Percentiles rank a stretch among this genome's conserved stretches.
Conservation (phyloP, 1,140 invertebrate species). For the Physella acuta region DNA sequence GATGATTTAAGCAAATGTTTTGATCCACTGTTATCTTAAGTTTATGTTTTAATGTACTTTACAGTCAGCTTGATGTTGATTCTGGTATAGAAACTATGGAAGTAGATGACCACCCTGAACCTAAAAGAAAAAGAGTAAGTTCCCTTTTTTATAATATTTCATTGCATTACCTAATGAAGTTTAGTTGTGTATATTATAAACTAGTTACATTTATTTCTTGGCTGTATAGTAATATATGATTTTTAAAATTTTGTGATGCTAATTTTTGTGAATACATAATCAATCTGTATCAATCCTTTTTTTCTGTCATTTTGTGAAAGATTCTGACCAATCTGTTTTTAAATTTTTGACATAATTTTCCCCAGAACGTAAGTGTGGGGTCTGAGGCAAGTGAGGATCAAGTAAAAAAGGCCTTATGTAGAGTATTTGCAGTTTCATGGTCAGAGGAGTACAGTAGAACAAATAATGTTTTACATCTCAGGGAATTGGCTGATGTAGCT, state of each 20-base stretch:
- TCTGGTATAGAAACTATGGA: constrained; percentile 78
- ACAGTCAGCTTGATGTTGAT: constrained; percentile 71
- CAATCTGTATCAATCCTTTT: not conserved
- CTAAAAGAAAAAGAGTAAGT: constrained; percentile 55
- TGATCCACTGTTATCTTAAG: constrained; percentile 11
- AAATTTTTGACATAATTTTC: not conserved
- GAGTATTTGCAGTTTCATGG: constrained; percentile 56
- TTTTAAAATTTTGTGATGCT: not conserved
- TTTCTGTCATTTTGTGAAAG: not conserved
- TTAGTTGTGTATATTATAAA: too few species aligned
- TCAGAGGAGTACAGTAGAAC: constrained; percentile 35
- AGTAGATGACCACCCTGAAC: constrained; percentile 64
- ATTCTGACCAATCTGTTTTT: constrained; percentile 1
- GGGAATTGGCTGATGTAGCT: constrained; percentile 64
- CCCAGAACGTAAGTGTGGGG: constrained; percentile 50
- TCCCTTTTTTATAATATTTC: not conserved
- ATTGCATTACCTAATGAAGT: too few species aligned
- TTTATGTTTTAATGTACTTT: constrained; percentile 46
- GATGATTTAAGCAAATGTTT: not conserved
- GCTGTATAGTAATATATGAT: not conserved
- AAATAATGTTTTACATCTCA: constrained; percentile 68
- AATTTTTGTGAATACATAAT: not conserved
- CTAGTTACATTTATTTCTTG: too few species aligned
- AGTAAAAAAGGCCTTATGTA: constrained; percentile 46
- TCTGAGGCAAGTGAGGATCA: constrained; percentile 55